Conservation (phyloP, 1,140 invertebrate genomes). For the Steinernema feltiae region DNA sequence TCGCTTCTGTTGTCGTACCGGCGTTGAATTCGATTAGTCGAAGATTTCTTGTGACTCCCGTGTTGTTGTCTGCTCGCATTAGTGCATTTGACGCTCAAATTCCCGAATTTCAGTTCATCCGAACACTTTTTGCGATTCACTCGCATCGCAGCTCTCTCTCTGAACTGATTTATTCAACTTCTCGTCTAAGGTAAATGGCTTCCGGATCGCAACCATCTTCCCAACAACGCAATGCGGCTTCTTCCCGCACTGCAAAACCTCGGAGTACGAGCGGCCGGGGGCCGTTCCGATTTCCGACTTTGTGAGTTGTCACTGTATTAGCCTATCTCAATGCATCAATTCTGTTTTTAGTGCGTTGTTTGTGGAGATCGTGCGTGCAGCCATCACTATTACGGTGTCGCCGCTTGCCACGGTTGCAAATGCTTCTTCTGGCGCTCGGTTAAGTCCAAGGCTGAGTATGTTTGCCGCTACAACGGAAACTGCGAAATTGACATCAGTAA, state of each 20-base stretch:
- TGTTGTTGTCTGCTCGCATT: neutral
- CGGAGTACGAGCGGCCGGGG: conserved; percentile 7
- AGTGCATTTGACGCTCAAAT: neutral
- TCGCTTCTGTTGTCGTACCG: neutral
- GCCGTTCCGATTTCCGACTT: conserved; percentile 10
- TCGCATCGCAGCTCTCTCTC: neutral
- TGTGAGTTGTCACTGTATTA: neutral
- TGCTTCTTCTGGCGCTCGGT: conserved; percentile 82
- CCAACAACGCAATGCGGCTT: conserved; percentile 6
- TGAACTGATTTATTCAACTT: neutral
- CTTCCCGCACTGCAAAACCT: neutral
- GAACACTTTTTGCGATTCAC: neutral
- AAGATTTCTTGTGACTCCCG: neutral
- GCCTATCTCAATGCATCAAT: neutral
- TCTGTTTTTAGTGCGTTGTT: conserved; percentile 48
- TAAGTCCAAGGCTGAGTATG: conserved; percentile 68
- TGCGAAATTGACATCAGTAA: conserved; percentile 73
- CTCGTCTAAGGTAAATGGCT: neutral
- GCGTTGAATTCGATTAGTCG: neutral
- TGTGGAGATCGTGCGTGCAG: conserved; percentile 51
- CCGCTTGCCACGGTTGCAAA: conserved; percentile 87
- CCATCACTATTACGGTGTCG: conserved; percentile 73
- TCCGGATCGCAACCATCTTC: conserved; percentile 3
- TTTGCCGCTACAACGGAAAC: conserved; percentile 82
- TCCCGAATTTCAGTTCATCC: neutral